These are phyloP conservation scores for Beris morrisii DNA, from an alignment of 2,888 invertebrate genomes.

Conservation along the genomic window DNA sequence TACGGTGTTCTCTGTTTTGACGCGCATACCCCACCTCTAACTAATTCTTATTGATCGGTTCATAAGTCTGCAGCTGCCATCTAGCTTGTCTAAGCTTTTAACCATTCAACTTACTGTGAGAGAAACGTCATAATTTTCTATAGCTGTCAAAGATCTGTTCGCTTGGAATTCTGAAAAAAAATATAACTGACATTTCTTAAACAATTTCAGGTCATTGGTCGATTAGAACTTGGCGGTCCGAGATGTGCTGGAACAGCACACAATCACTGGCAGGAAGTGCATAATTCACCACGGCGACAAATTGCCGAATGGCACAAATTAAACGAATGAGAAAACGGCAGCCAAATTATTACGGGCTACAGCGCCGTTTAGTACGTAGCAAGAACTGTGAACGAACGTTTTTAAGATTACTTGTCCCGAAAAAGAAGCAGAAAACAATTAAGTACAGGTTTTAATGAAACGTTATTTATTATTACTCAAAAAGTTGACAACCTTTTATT, in stretches of 20 bases:
- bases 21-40: no score
- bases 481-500: conserved; percentile 8
- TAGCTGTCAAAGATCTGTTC: no score
- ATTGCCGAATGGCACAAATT: conserved; percentile 99
- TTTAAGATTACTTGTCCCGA: conserved; percentile 13
- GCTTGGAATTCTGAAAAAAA: no score
- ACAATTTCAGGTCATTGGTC: conserved; percentile 81
- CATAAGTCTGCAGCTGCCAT: no score
- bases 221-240: conserved; percentile 86
- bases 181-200: no score
- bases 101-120: no score
- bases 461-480: conserved; percentile 18
- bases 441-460: conserved; percentile 28
- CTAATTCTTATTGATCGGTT: no score
- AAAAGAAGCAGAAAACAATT: conserved; percentile 5
- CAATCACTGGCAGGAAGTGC: conserved; percentile 97
- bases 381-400: conserved; percentile 28
- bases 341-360: conserved; percentile 26
- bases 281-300: conserved; percentile 94
- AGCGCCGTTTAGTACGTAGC: conserved; percentile 28
- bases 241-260: conserved; percentile 79
- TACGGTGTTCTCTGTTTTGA: no score
- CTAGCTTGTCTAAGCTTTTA: no score
- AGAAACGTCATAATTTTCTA: no score
- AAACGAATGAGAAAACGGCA: conserved; percentile 66